Percentiles rank a stretch among this genome's conserved stretches.
These are phyloP conservation scores for Apis laboriosa DNA, from an alignment of 1,140 invertebrate species.

Conservation along the genomic window DNA sequence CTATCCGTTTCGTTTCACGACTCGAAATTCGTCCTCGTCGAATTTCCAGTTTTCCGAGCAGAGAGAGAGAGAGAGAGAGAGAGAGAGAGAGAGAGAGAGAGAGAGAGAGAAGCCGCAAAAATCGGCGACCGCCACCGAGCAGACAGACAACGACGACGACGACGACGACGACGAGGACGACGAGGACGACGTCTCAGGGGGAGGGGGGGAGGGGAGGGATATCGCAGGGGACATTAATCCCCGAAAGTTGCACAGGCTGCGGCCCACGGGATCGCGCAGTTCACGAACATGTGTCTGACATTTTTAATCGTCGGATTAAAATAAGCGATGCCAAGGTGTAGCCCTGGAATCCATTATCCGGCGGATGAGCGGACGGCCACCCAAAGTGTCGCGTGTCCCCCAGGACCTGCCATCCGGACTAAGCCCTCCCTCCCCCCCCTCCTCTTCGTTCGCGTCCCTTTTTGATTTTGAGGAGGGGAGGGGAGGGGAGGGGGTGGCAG, in stretches of 20 bases:
- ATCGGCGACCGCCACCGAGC: background rate
- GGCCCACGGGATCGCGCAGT: slow-evolving; percentile 67
- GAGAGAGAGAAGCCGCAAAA: too few species aligned
- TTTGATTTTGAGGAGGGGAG: slow-evolving; percentile 45
- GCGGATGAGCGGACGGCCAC: slow-evolving; percentile 73
- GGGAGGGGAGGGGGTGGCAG: background rate
- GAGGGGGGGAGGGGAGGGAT: too few species aligned
- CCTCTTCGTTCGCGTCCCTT: slow-evolving; percentile 56
- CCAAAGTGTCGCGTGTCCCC: slow-evolving; percentile 77
- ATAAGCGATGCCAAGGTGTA: slow-evolving; percentile 78
- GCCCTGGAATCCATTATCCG: slow-evolving; percentile 74
- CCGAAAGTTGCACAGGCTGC: slow-evolving; percentile 53
- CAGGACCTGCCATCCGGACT: slow-evolving; percentile 61
- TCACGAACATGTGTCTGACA: slow-evolving; percentile 79
- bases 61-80: too few species aligned
- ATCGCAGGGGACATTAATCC: slow-evolving; percentile 59
- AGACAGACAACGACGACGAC: slow-evolving; percentile 58
- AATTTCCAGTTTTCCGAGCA: too few species aligned
- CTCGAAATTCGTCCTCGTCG: too few species aligned
- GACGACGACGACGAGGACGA: slow-evolving; percentile 52
- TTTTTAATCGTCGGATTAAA: slow-evolving; percentile 80
- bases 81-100: too few species aligned
- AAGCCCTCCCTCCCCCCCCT: slow-evolving; percentile 54
- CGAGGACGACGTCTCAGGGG: slow-evolving; percentile 50
- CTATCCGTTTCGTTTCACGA: too few species aligned